Base-by-base conservation (phyloP, 2,113 vertebrate species). In the Hippocampus mohnikei region DNA sequence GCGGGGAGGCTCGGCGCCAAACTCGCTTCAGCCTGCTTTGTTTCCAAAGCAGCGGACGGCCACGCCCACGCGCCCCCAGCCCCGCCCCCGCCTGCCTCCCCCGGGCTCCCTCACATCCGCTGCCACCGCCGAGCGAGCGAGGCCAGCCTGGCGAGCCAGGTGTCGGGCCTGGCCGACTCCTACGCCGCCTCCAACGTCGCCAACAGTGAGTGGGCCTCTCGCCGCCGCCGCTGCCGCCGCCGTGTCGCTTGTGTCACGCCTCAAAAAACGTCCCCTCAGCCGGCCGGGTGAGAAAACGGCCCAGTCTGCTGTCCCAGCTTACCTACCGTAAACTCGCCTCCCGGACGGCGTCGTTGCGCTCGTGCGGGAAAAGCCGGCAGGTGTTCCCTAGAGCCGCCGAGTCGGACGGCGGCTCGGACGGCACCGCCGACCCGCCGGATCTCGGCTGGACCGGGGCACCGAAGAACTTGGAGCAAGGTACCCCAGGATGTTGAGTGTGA, bases 121-220 rank as follows among this genome's bases (percentile, higher is more conserved):
- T 84, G 92, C 88, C 67, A 89, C 89, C 69, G 97, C 81, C 91
- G 96, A 74, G 93, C 94, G 76, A 98, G 96, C 29, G 96, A 96
- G 89, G 93, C 93, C 93, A 98, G 97, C 93, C 94, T 98, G 33
- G 94, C 95, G 88, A 98, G 96, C 92, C 96, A 98, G 91, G 95
- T 94, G 84, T 98, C 96, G 0, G 96, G 96, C 80, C 81, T 95
- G 82, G 95, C 94, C 0, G 95, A 97, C 91, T 95, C 94, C 75
- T 96, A 94, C 93, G 94, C 95, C 0, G 94, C 93, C 62, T 95
- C 95, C 89, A 95, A 94, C 93, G 95, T 98, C 63, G 94, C 95
- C 87, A 95, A 96, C 70, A 96, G 97, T 99, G 92, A 96, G 97
- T 94, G 63, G 3, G 29, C 58, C 42, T 73, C 53, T 3, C 84